Evolutionary conservation across 2,113 vertebrate genomes (phyloP), one percentile per base, ranked within the genome.

Genomic region (Istiophorus platypterus): DNA sequence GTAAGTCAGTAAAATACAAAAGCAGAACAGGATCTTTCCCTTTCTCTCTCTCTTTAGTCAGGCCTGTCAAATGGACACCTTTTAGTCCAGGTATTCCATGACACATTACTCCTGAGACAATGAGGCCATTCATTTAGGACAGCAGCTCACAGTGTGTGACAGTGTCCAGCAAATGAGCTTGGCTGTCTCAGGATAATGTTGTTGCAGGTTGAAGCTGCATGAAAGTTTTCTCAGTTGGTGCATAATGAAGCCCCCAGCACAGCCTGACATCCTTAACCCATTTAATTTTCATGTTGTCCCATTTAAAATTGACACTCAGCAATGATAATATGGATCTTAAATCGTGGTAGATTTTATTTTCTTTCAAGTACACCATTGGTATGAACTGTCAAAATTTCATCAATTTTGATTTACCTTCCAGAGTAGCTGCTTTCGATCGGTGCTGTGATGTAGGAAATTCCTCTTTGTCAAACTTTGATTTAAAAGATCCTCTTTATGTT

Each of bases 341-440:
- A 63, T 39, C 24, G 37, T 58, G 34, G 2, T 14, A 31, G 18
- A 37, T 52, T 63, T 37, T 5, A 37, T 56, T 37, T 49, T 66
- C 7, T 49, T 42, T 42, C 22, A 14, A 31, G 13, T 0, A 15
- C 34, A 37, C 2, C 13, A 45, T 4, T 6, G 59, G 39, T 26
- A 13, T n/a, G 34, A 77, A 18, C 26, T 47, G 41, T 65, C 49
- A 47, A 17, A 51, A 11, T 4, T 5, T 29, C 18, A 51, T 42
- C 34, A 14, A 10, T 7, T 20, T 13, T 37, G 20, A 63, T 76
- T 78, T 15, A 49, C 88, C 62, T 59, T 59, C 20, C 41, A 0
- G 15, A 72, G 85, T 73, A 84, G 77, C 74, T 76, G 74, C 22
- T 84, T 26, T 72, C 26, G 61, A 62, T 66, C 7, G 2, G 31